A percentile compares a stretch with the other conserved stretches of the same genome.
Evolutionary conservation across 1,140 invertebrate species (phyloP).

Genomic region (Cecropterus lyciades): DNA sequence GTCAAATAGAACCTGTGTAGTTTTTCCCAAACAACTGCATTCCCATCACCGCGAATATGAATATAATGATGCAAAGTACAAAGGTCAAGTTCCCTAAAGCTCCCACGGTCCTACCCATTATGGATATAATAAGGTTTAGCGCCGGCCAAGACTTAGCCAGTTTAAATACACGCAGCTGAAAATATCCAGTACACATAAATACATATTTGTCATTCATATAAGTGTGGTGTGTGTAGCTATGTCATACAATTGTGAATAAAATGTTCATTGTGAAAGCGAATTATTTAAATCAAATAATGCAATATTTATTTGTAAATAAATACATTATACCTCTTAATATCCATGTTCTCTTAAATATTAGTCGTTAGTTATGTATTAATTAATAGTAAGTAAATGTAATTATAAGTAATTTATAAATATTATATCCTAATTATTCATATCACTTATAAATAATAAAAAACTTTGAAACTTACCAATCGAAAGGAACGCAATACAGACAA

Average conservation of each 20-base stretch:
- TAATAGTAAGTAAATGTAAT: conserved; percentile 19
- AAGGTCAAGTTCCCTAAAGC: conserved; percentile 99
- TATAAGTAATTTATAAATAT: not conserved
- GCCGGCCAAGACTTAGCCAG: conserved; percentile 99
- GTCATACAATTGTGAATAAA: conserved; percentile 27
- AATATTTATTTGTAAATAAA: conserved; percentile 25
- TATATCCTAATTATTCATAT: no score
- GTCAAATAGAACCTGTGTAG: conserved; percentile 87
- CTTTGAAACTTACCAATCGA: conserved; percentile 93
- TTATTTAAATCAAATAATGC: conserved; percentile 1
- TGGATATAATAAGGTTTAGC: conserved; percentile 98
- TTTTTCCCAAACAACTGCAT: conserved; percentile 98
- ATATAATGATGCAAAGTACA: conserved; percentile 98
- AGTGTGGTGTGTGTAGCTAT: conserved; percentile 16
- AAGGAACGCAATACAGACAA: conserved; percentile 98
- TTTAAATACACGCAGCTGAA: conserved; percentile 99
- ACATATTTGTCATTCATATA: conserved; percentile 41
- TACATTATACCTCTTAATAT: conserved; percentile 24
- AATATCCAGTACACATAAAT: conserved; percentile 76
- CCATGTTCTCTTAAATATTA: conserved; percentile 23
- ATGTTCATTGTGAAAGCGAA: conserved; percentile 18
- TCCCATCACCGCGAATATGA: conserved; percentile 99
- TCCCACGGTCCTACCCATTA: conserved; percentile 99
- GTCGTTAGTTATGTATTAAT: conserved; percentile 16
- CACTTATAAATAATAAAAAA: no score